Evolutionary conservation across 2,797 vertebrate genomes (phyloP).

Genomic region (Argentina silus): DNA sequence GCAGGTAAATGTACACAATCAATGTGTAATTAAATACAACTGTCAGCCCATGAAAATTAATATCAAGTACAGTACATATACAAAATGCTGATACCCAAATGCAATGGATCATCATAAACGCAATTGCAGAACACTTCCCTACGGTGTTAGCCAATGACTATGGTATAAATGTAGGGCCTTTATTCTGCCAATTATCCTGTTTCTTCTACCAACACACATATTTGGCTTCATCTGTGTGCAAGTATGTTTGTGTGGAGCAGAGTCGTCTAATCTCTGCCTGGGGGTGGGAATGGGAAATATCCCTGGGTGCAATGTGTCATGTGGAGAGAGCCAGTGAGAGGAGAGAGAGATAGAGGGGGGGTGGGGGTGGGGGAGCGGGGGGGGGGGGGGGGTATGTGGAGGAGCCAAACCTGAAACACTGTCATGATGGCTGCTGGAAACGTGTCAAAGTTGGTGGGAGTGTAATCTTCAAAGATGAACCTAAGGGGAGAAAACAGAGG

Average conservation of each 20-base stretch:
- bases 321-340: slow-evolving; percentile 49
- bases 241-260: slow-evolving; percentile 70
- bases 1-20: slow-evolving; percentile 23
- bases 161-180: too few relatives aligned
- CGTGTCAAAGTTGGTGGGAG: slow-evolving; percentile 98
- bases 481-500: slow-evolving; percentile 72
- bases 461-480: slow-evolving; percentile 99
- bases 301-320: slow-evolving; percentile 75
- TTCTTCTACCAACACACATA: slow-evolving; percentile 20
- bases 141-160: too few relatives aligned
- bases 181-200: too few relatives aligned
- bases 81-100: background rate
- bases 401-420: slow-evolving; percentile 92
- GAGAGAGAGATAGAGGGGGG: slow-evolving; percentile 36
- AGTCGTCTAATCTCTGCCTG: slow-evolving; percentile 74
- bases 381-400: slow-evolving; percentile 33
- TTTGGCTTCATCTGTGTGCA: slow-evolving; percentile 68
- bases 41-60: background rate
- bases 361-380: slow-evolving; percentile 41
- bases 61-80: background rate
- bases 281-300: slow-evolving; percentile 67
- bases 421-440: slow-evolving; percentile 99
- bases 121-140: background rate
- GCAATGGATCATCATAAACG: background rate
- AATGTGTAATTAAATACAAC: too few relatives aligned